Percentiles rank a stretch among this genome's conserved stretches.
Conservation (phyloP, 2,797 vertebrate species). For the Helarctos malayanus region DNA sequence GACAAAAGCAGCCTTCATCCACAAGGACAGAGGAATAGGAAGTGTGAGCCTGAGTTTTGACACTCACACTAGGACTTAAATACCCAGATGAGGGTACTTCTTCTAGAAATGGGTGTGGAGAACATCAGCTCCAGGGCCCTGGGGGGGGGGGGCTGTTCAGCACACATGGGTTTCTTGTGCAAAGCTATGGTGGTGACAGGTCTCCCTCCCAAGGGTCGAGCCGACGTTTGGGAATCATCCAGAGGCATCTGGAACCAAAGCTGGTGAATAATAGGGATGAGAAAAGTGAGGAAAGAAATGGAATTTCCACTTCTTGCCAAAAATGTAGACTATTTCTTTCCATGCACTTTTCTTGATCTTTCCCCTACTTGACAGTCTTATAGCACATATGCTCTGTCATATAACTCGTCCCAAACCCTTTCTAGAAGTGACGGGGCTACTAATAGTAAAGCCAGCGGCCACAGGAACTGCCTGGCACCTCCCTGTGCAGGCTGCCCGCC, state of each 20-base stretch:
- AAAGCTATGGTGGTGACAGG: not conserved
- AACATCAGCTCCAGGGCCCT: accelerated
- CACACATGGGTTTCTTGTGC: not conserved
- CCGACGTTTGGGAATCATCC: not conserved
- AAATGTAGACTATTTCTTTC: not conserved
- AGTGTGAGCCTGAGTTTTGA: not conserved
- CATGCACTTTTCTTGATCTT: not conserved
- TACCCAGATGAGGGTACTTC: not conserved
- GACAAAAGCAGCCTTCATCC: no score
- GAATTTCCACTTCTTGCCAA: slow-evolving; percentile 9
- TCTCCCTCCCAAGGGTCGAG: not conserved
- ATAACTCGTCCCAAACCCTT: not conserved
- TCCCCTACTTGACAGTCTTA: not conserved
- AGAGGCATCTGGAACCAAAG: not conserved
- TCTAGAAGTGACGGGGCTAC: not conserved
- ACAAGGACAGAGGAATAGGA: not conserved
- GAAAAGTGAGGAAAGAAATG: not conserved
- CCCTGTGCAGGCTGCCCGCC: not conserved
- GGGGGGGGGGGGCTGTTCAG: not conserved
- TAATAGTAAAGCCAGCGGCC: not conserved
- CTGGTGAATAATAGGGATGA: not conserved
- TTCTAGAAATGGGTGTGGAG: not conserved
- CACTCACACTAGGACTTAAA: not conserved
- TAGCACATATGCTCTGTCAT: not conserved
- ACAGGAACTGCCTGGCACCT: not conserved